These are phyloP conservation scores for Megamerina dolium DNA, from an alignment of 2,888 invertebrate species.

Conservation along the genomic window DNA sequence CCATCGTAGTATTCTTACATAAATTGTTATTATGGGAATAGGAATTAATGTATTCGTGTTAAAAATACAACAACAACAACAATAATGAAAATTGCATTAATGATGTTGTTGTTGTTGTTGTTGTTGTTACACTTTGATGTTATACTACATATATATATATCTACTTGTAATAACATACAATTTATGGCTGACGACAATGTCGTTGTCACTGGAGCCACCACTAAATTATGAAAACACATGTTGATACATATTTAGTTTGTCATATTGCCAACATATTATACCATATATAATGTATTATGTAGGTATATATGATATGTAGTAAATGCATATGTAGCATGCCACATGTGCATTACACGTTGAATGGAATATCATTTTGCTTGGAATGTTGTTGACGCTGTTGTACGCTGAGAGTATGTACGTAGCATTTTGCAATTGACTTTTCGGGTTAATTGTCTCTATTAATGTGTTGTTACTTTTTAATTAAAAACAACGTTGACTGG, in stretches of 20 bases:
- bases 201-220: too few species aligned
- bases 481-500: constrained; percentile 1
- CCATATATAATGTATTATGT: too few species aligned
- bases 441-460: constrained; percentile 27
- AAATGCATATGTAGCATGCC: background rate
- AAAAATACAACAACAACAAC: too few species aligned
- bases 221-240: constrained; percentile 9
- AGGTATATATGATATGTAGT: too few species aligned
- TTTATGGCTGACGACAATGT: too few species aligned
- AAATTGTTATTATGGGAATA: constrained; percentile 41
- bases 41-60: too few species aligned
- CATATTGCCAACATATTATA: too few species aligned
- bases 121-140: too few species aligned
- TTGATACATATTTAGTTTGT: too few species aligned
- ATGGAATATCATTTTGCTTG: background rate
- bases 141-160: too few species aligned
- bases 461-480: constrained; percentile 20
- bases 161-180: too few species aligned
- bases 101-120: constrained; percentile 26
- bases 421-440: constrained; percentile 24
- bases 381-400: background rate
- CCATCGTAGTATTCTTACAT: constrained; percentile 35
- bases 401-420: background rate
- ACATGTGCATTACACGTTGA: constrained; percentile 2
- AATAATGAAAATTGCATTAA: constrained; percentile 36